These are phyloP conservation scores for Elephantulus edwardii DNA, from an alignment of 2,113 vertebrate species.

Conservation along the genomic window DNA sequence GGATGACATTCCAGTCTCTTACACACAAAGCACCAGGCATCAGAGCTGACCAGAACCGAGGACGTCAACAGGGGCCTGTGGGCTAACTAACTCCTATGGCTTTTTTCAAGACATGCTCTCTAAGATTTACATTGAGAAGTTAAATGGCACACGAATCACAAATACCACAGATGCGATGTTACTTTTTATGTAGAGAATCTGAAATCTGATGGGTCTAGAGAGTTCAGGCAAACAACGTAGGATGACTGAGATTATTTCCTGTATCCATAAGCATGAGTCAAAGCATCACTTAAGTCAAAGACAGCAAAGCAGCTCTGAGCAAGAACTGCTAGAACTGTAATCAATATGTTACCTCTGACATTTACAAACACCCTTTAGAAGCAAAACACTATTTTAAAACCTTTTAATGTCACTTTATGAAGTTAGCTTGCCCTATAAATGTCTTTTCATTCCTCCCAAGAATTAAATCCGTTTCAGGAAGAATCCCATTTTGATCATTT, in stretches of 20 bases:
- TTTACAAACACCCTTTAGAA: slow-evolving; percentile 71
- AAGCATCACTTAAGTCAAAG: slow-evolving; percentile 43
- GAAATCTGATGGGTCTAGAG: not conserved
- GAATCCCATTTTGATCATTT: slow-evolving; percentile 48
- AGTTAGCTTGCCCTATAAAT: slow-evolving; percentile 65
- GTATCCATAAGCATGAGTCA: not conserved
- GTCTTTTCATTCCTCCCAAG: slow-evolving; percentile 34
- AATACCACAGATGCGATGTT: not conserved
- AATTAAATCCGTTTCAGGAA: slow-evolving; percentile 64
- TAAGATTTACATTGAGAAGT: slow-evolving; percentile 1
- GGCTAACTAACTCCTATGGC: not conserved
- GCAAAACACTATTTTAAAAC: slow-evolving; percentile 70
- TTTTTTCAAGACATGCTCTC: not conserved
- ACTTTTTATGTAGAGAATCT: not conserved
- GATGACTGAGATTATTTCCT: not conserved
- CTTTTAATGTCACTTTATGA: slow-evolving; percentile 74
- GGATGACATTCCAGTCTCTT: not conserved
- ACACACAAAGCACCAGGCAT: not conserved
- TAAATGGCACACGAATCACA: not conserved
- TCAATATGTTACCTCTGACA: slow-evolving; percentile 78
- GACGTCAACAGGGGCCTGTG: not conserved
- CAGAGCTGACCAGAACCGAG: not conserved
- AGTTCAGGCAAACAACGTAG: slow-evolving; percentile 30
- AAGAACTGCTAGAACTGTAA: slow-evolving; percentile 65
- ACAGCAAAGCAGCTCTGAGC: slow-evolving; percentile 22